Evolutionary conservation across 2,113 vertebrate species (phyloP), one percentile per base, ranked within the genome.

Genomic region (Cheilinus undulatus): DNA sequence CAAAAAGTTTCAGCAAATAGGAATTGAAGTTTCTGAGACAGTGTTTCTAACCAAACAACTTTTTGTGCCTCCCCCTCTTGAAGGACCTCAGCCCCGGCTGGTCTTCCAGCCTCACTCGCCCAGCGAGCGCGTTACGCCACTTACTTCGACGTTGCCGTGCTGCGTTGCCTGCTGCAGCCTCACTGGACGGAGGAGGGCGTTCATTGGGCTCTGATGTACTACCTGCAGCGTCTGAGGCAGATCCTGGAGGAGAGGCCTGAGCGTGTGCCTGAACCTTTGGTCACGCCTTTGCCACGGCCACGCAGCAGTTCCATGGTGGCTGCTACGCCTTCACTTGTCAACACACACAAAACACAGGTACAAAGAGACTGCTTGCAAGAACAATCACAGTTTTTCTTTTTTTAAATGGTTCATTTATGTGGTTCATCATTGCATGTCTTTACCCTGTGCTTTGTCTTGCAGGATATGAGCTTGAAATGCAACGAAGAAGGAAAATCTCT

Each of bases 241-340:
- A 97, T 99, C 92, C 88, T 99, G 36, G 97, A 99, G 87, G 97
- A 99, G 79, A 95, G 97, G n/a, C 97, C 97, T 0, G 96, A 98
- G 60, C 95, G 95, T 3, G 52, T 93, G 0, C 93, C 95, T 0
- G 97, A 99, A 20, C 95, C 95, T 0, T 93, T 96, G 45, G 73
- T 95, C 7, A 78, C 92, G 1, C 95, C 95, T 30, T 87, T 98
- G 68, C 95, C 97, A 0, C 94, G 98, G 13, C 97, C 97, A 0
- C 95, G 97, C 51, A 99, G 98, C 84, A 98, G 96, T 89, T 99
- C 98, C 17, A 99, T 98, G 98, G 97, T 99, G 88, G 98, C 97
- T 0, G 95, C 96, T 3, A 92, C 97, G 0, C 97, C 98, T 1
- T 99, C 97, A 0, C 87, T 99, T 73, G 98, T 99, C 84, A 99